These are phyloP conservation scores for Stigmatopora nigra DNA, from an alignment of 2,113 vertebrate genomes.

Conservation along the genomic window DNA sequence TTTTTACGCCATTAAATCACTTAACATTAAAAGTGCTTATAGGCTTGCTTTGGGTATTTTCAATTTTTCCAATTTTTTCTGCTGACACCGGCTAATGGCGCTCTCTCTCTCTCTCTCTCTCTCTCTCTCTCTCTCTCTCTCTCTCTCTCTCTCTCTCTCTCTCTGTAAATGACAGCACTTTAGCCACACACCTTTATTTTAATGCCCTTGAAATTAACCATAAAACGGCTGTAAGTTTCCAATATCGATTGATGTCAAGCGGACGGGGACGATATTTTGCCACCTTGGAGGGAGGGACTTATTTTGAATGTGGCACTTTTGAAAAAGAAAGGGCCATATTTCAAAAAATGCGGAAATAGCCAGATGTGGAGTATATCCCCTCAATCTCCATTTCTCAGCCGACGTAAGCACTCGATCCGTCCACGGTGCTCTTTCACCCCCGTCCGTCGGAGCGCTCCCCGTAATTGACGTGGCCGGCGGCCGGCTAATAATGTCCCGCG, in stretches of 20 bases:
- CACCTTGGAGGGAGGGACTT: too few relatives aligned
- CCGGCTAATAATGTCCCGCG: conserved; percentile 29
- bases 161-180: neutral
- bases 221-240: neutral
- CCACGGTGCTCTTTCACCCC: conserved; percentile 9
- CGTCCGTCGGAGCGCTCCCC: conserved; percentile 3
- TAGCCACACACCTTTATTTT: neutral
- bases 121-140: too few relatives aligned
- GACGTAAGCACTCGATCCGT: neutral
- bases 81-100: neutral
- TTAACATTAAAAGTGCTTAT: neutral
- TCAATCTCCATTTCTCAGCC: neutral
- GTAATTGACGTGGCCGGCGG: conserved; percentile 25
- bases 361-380: conserved; percentile 1
- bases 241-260: neutral
- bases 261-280: neutral
- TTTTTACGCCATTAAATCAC: neutral
- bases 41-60: neutral
- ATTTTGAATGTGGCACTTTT: too few relatives aligned
- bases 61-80: too few relatives aligned
- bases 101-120: too few relatives aligned
- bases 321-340: too few relatives aligned
- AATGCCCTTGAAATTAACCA: neutral
- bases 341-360: too few relatives aligned
- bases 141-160: too few relatives aligned